Percentiles rank a stretch among this genome's conserved stretches.
These are phyloP conservation scores for Eudyptes chrysolophus DNA, from an alignment of 2,113 vertebrate genomes.

Conservation along the genomic window DNA sequence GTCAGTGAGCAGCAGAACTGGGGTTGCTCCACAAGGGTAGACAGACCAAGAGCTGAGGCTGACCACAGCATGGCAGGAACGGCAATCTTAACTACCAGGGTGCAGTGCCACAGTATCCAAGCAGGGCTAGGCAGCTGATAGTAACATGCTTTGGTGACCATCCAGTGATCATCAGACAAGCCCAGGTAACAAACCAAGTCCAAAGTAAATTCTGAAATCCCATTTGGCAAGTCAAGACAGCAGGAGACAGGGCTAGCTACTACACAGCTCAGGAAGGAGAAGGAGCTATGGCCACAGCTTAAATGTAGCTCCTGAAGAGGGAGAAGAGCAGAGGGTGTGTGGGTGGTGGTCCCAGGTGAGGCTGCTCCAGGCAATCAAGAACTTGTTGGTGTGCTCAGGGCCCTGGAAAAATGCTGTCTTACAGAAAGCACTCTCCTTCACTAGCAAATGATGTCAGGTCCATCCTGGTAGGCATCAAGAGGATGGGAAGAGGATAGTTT, in stretches of 20 bases:
- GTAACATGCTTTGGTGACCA: too few species aligned
- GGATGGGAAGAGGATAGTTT: background rate
- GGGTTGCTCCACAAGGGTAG: background rate
- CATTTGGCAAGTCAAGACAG: background rate
- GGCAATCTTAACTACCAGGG: background rate
- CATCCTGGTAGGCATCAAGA: background rate
- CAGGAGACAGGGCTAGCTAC: background rate
- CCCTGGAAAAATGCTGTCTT: background rate
- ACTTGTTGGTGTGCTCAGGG: background rate
- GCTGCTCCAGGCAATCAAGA: background rate
- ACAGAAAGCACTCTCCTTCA: background rate
- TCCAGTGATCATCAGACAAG: background rate
- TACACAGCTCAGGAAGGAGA: background rate
- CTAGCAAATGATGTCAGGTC: background rate
- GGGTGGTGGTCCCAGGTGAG: background rate
- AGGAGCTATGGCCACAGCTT: rapidly evolving
- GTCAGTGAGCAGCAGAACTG: background rate
- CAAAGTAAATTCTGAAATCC: background rate
- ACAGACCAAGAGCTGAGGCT: background rate
- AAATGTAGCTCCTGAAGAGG: background rate
- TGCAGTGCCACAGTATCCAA: background rate
- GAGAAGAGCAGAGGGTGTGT: background rate
- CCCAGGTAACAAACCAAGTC: background rate
- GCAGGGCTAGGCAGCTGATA: background rate
- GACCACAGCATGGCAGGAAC: background rate